Evolutionary conservation across 2,113 vertebrate genomes (phyloP).

Genomic region (Benitochromis conjunctus): DNA sequence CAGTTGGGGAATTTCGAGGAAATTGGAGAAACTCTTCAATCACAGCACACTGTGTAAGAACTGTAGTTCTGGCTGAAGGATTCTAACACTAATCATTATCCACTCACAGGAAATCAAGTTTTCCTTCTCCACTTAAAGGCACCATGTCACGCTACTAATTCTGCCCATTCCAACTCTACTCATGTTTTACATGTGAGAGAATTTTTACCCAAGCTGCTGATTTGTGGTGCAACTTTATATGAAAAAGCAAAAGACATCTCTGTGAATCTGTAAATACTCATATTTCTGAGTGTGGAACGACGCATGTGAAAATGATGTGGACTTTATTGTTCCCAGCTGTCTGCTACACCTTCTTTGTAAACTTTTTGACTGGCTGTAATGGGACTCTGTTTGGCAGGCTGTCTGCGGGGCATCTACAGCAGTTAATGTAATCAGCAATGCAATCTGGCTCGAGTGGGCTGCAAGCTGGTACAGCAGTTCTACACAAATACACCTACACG

Average conservation of each 20-base stretch:
- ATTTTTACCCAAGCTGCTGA: background rate
- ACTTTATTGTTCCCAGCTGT: background rate
- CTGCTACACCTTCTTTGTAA: background rate
- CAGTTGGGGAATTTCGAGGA: background rate
- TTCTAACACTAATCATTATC: background rate
- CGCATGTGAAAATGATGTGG: background rate
- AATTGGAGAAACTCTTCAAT: background rate
- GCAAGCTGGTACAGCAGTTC: conserved; percentile 29
- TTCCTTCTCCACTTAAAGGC: background rate
- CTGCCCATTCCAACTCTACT: background rate
- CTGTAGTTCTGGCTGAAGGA: background rate
- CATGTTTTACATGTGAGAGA: background rate
- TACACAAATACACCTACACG: conserved; percentile 16
- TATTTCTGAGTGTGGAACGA: background rate
- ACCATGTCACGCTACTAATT: background rate
- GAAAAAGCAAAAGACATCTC: background rate
- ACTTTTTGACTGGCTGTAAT: background rate
- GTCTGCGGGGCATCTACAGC: conserved; percentile 24
- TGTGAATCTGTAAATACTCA: background rate
- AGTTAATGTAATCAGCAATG: conserved; percentile 47
- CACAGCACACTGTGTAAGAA: background rate
- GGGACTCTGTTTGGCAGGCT: conserved; percentile 10
- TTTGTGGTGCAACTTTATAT: background rate
- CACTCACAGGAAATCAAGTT: background rate
- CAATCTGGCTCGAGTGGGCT: conserved; percentile 52